Base-by-base conservation (phyloP, 2,888 invertebrate species). In the Watsonalla binaria region DNA sequence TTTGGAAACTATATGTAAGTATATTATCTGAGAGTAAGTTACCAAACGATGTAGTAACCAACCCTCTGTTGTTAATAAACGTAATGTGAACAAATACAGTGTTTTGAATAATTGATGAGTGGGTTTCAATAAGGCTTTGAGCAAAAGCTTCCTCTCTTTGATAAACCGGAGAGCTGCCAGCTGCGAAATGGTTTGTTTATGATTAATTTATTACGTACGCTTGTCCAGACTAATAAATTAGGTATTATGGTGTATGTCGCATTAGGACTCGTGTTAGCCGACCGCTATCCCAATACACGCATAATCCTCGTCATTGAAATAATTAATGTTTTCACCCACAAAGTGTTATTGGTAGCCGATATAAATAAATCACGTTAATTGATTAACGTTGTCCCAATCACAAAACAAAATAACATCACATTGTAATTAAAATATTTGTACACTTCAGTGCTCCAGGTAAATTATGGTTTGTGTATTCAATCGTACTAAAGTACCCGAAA, bases 141-240 rank as follows among this genome's bases (percentile, higher is more conserved):
- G 9, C 37, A 37, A 37, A 37, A 37, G 14, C 33, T 49, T 49
- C 49, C 49, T 37, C 49, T 39, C 56, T 56, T 58, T 59, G 59
- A 60, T 65, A 55, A 14, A 37, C 49, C 56, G 54, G 51, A 51
- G 54, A 14, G 45, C 15, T 34, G 35, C 39, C 47, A 48, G 57
- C 47, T 56, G 57, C 54, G 57, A 50, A 68, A 63, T 58, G 61
- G 63, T 54, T 58, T 55, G 55, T 56, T 55, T 61, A 60, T 68
- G 62, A 65, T 61, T 68, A 62, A 68, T 68, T 68, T 62, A 68
- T 58, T 55, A 48, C 57, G 54, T 54, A 66, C 65, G 63, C 64
- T 63, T 63, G 61, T 65, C 65, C 63, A 51, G 54, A 54, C 53
- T 60, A 58, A 65, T 65, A 63, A 68, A 65, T 57, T 52, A 52